Percentiles rank a stretch among this genome's conserved stretches.
Evolutionary conservation across 1,140 invertebrate species (phyloP).

Genomic region (Acromyrmex charruanus): DNA sequence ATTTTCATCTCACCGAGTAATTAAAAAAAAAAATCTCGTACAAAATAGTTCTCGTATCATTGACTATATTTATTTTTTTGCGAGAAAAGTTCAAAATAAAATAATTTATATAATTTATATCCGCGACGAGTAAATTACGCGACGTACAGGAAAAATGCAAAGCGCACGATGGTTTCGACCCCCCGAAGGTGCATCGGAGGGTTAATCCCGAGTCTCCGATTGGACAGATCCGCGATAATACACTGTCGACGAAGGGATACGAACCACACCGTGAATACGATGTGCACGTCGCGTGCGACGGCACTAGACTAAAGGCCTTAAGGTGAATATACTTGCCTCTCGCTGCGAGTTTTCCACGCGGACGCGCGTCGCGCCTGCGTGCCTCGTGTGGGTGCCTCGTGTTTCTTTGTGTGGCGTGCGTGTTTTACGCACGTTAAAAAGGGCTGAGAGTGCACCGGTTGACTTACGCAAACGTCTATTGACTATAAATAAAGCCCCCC

Average conservation of each 20-base stretch:
- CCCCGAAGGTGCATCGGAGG: background rate
- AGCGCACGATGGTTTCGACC: background rate
- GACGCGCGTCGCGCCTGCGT: slow-evolving; percentile 72
- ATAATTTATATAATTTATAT: background rate
- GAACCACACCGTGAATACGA: slow-evolving; percentile 56
- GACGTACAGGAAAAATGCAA: background rate
- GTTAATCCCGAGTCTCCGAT: background rate
- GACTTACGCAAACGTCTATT: slow-evolving; percentile 72
- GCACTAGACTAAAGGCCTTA: slow-evolving; percentile 81
- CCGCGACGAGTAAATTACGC: background rate
- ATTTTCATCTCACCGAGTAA: background rate
- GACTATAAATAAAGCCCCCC: slow-evolving; percentile 55
- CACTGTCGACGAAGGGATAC: slow-evolving; percentile 21
- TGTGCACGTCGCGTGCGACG: slow-evolving; percentile 75
- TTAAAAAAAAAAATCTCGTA: background rate
- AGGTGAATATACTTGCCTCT: slow-evolving; percentile 78
- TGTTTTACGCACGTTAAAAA: slow-evolving; percentile 36
- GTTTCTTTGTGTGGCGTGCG: background rate
- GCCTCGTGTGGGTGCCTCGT: slow-evolving; percentile 59
- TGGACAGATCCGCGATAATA: background rate
- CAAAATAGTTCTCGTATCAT: background rate
- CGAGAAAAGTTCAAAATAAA: background rate
- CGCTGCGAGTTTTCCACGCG: slow-evolving; percentile 78
- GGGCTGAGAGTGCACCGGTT: slow-evolving; percentile 67
- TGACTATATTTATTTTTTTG: background rate